Conservation (phyloP, 2,888 invertebrate species). For the Pachycephus smyrnensis region DNA sequence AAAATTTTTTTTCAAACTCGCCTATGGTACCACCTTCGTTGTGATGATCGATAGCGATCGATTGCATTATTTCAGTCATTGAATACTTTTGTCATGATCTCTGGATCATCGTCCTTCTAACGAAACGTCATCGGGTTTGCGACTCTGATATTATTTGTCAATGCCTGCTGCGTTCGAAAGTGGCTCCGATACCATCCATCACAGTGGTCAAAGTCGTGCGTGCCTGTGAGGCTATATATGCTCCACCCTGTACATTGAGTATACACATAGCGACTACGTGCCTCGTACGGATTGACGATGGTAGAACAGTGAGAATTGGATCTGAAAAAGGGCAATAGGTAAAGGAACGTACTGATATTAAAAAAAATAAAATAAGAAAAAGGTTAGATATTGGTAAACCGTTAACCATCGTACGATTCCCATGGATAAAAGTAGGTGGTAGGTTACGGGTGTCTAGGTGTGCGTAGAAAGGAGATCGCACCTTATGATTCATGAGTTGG, state of each 20-base stretch:
- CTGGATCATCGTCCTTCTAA: neutral
- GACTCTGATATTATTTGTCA: slow-evolving; percentile 45
- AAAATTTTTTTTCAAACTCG: neutral
- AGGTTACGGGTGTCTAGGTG: neutral
- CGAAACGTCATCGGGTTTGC: slow-evolving; percentile 28
- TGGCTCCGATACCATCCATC: slow-evolving; percentile 11
- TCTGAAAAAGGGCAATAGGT: neutral
- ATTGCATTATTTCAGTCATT: neutral
- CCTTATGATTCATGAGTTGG: slow-evolving; percentile 7
- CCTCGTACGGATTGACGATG: neutral
- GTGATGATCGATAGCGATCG: neutral
- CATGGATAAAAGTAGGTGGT: neutral
- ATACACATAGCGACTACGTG: neutral
- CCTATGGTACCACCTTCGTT: neutral
- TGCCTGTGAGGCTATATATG: neutral
- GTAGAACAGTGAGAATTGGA: neutral
- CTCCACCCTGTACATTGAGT: neutral
- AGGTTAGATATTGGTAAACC: neutral
- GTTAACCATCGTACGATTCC: neutral
- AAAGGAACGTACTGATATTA: neutral
- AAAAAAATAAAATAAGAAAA: neutral
- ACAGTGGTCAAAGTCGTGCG: neutral
- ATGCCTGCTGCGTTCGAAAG: slow-evolving; percentile 38
- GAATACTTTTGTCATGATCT: too few relatives aligned
- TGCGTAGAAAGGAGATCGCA: neutral